These are phyloP conservation scores for Chaetogeoica ovagalla DNA, from an alignment of 2,888 invertebrate species.

Conservation along the genomic window DNA sequence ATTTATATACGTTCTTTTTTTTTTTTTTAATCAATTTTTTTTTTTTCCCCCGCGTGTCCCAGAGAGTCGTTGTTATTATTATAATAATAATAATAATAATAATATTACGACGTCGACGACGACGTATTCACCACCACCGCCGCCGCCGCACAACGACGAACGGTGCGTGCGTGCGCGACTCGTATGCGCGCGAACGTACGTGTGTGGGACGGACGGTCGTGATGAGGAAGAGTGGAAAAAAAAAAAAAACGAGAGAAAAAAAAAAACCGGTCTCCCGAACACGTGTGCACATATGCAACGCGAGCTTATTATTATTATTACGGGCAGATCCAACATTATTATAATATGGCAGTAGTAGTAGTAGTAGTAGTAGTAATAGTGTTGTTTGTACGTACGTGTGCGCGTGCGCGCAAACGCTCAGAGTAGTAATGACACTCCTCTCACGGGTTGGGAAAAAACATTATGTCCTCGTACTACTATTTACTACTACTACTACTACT, in stretches of 20 bases:
- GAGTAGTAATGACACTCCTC: slow-evolving; percentile 40
- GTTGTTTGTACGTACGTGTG: too few relatives aligned
- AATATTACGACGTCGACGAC: too few relatives aligned
- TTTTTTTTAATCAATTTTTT: slow-evolving; percentile 38
- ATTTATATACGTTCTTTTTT: background rate
- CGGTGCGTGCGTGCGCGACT: background rate
- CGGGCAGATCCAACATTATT: slow-evolving; percentile 25
- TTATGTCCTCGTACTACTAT: slow-evolving; percentile 31
- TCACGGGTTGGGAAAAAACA: slow-evolving; percentile 30
- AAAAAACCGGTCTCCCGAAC: slow-evolving; percentile 52
- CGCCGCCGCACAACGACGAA: too few relatives aligned
- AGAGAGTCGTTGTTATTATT: slow-evolving; percentile 25
- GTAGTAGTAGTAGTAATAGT: slow-evolving; percentile 3
- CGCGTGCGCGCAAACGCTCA: too few relatives aligned
- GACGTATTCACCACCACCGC: too few relatives aligned
- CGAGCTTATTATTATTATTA: slow-evolving; percentile 49
- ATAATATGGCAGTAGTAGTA: slow-evolving; percentile 11
- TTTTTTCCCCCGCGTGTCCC: slow-evolving; percentile 29
- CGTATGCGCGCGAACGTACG: background rate
- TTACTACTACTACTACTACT: too few relatives aligned
- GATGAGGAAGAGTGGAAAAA: too few relatives aligned
- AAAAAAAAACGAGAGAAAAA: background rate
- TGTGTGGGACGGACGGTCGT: background rate
- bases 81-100: too few relatives aligned
- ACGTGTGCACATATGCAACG: slow-evolving; percentile 50